Evolutionary conservation across 2,888 invertebrate genomes (phyloP), one percentile per base, ranked within the genome.

Genomic region (Orthonevra nobilis): DNA sequence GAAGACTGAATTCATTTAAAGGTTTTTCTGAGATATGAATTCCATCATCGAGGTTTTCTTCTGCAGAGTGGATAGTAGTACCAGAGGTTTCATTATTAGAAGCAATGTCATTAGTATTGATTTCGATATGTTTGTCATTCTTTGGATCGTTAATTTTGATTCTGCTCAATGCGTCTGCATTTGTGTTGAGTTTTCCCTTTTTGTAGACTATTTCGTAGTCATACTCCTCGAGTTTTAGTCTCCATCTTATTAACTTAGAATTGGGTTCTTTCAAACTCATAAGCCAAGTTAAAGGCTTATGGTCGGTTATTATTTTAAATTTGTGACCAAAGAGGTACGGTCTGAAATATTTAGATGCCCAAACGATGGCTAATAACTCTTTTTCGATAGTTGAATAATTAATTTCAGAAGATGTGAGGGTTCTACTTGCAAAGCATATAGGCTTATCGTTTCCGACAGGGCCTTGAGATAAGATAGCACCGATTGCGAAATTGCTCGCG

Each of bases 291-390:
- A 88, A 50, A 0, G 87, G 87, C 60, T 84, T 81, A 61, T 89
- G 88, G 40, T 89, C 88, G 0, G 87, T 88, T 1, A 85, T 82
- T 0, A 89, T 86, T 0, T 66, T 84, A 26, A 89, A 88, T 64
- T 84, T 83, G 17, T 82, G 81, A 0, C 86, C 86, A 15, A 84
- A 86, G 2, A 88, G 15, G 15, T 87, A 86, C 0, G 85, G 86
- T 14, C 86, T 34, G 20, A 86, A 87, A 28, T 86, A 83, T 38
- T 54, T 38, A 7, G 28, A 30, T 12, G 48, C 48, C 48, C 48
- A 48, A 9, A 48, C 30, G 4, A 61, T 68, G 1, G 61, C 77
- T n/a, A 81, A 15, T 15, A 81, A 44, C 54, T 82, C 81, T 32
- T 70, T 82, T 54, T 82, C 77, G 5, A 75, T 70, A 3, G 79